Evolutionary conservation across 2,888 invertebrate genomes (phyloP).

Genomic region (Xestia xanthographa): DNA sequence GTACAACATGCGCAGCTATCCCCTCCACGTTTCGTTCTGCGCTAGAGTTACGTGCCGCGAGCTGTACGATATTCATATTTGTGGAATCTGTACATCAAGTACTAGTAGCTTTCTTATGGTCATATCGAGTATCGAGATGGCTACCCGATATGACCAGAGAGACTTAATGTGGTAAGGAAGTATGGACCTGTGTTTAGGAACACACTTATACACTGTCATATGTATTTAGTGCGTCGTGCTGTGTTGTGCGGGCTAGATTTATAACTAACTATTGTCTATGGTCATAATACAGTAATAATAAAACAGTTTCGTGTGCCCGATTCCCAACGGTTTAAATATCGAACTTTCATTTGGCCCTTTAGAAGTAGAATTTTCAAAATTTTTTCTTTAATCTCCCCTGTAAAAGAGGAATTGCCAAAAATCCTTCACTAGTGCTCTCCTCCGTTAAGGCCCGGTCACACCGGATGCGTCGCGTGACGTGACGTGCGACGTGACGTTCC

Average conservation of each 20-base stretch:
- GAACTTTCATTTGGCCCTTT: no score
- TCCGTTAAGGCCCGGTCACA: no score
- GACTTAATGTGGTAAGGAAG: background rate
- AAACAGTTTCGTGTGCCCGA: background rate
- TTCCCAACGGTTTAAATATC: background rate
- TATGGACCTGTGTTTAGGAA: background rate
- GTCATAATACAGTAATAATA: no score
- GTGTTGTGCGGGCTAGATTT: background rate
- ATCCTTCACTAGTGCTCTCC: no score
- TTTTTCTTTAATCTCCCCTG: no score
- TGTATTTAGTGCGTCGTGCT: background rate
- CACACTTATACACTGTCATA: background rate
- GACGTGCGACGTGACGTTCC: no score
- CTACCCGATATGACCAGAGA: background rate
- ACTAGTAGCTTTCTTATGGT: background rate
- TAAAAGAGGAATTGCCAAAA: no score
- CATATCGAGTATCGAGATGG: background rate
- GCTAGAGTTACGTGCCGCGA: no score
- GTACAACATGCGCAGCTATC: no score
- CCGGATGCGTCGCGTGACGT: no score
- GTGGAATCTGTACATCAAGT: background rate
- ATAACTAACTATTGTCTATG: background rate
- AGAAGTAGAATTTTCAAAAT: no score
- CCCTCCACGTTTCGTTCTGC: no score
- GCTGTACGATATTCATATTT: background rate